Conservation (phyloP, 2,113 vertebrate species). For the Callorhinus ursinus region DNA sequence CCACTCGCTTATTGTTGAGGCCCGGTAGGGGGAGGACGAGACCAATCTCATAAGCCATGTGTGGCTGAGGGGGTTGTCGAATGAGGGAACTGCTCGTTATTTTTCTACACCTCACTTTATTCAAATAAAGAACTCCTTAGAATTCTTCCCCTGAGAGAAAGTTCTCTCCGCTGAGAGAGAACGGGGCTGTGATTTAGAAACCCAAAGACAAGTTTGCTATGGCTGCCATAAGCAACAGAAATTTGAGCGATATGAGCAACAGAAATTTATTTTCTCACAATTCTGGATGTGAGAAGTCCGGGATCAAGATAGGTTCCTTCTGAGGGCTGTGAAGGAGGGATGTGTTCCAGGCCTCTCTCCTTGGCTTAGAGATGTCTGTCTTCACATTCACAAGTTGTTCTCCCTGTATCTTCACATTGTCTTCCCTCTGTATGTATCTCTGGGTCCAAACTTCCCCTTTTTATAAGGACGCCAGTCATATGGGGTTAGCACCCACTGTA, state of each 20-base stretch:
- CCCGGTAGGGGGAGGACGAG: neutral
- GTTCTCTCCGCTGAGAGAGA: neutral
- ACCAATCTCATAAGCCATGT: neutral
- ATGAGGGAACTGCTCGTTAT: neutral
- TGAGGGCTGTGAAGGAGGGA: neutral
- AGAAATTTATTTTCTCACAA: neutral
- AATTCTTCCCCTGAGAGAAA: neutral
- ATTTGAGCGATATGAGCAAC: neutral
- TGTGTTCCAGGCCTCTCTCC: neutral
- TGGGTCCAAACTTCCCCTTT: neutral
- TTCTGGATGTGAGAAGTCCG: neutral
- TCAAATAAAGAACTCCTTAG: neutral
- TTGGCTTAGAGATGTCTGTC: neutral
- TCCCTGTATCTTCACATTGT: neutral
- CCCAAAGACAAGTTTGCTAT: neutral
- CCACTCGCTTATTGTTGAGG: neutral
- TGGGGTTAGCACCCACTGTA: neutral
- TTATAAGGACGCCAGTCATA: neutral
- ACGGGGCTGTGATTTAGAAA: neutral
- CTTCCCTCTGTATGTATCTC: neutral
- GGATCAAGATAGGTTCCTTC: neutral
- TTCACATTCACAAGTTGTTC: neutral
- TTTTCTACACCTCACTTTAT: neutral
- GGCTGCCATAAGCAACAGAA: neutral
- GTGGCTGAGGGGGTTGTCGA: neutral